phyloP scores from a whole-genome alignment of 1,140 invertebrate species.

The Cyphomyrmex costatus region DNA sequence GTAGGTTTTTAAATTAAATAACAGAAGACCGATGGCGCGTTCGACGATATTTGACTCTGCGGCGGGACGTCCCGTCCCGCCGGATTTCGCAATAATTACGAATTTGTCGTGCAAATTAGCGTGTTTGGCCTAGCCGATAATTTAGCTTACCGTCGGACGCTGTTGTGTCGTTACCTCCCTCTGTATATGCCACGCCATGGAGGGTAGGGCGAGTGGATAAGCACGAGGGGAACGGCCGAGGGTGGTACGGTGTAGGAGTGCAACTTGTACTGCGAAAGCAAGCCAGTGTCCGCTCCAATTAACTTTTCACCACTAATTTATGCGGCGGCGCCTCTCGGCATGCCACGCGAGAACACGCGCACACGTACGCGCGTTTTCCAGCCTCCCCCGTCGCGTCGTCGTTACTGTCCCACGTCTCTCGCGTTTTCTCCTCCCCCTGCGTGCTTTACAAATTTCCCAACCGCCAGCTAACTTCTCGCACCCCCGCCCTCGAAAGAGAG shows the following conservation, averaged over 20 bases:
- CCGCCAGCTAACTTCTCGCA: conserved; percentile 48
- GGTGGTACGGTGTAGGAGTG: conserved; percentile 62
- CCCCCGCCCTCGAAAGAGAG: conserved; percentile 14
- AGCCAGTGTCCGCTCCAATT: conserved; percentile 82
- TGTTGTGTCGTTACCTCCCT: conserved; percentile 26
- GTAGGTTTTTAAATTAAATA: conserved; percentile 31
- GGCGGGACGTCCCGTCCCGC: not conserved
- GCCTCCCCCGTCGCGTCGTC: conserved; percentile 16
- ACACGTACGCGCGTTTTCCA: conserved; percentile 55
- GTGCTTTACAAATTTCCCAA: conserved; percentile 66
- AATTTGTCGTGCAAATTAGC: conserved; percentile 75
- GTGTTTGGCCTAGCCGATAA: conserved; percentile 69
- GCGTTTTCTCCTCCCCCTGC: not conserved
- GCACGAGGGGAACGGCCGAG: conserved; percentile 24
- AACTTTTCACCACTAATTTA: conserved; percentile 84
- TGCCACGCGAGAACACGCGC: conserved; percentile 54
- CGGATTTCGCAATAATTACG: conserved; percentile 76
- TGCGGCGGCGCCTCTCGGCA: conserved; percentile 73
- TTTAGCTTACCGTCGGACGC: conserved; percentile 61
- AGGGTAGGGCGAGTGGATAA: not conserved
- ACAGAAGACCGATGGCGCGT: not conserved
- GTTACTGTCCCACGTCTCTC: conserved; percentile 10
- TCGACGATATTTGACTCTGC: conserved; percentile 10
- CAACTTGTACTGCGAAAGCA: conserved; percentile 80
- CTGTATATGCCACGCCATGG: conserved; percentile 15